These are phyloP conservation scores for Phasia obesa DNA, from an alignment of 2,888 invertebrate species.

Conservation along the genomic window DNA sequence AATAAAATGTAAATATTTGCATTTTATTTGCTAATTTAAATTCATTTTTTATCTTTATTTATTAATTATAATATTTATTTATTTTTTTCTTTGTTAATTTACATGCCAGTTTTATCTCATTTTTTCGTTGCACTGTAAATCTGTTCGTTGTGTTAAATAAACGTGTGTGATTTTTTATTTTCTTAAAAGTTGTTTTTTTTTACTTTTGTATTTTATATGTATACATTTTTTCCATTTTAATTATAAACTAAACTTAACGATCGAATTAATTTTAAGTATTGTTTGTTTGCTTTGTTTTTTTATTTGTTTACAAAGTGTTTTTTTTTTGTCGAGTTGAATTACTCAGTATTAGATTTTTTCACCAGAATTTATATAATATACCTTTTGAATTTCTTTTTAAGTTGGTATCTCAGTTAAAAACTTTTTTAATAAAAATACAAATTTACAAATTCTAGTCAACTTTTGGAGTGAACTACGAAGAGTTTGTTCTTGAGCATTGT, in stretches of 20 bases:
- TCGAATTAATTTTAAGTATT: conserved; percentile 57
- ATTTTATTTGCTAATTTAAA: conserved; percentile 51
- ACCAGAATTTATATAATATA: too few species aligned
- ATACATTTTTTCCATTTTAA: too few species aligned
- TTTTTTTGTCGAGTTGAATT: too few species aligned
- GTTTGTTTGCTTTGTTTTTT: not conserved
- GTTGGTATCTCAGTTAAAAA: too few species aligned
- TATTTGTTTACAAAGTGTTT: too few species aligned
- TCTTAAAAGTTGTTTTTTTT: not conserved
- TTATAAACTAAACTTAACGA: conserved; percentile 35
- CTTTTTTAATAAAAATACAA: too few species aligned
- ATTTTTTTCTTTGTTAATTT: conserved; percentile 14
- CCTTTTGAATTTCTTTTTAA: too few species aligned
- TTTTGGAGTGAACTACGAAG: too few species aligned
- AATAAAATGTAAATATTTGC: conserved; percentile 50
- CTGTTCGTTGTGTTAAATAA: not conserved
- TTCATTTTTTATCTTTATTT: conserved; percentile 15
- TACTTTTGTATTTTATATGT: not conserved
- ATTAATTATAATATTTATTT: conserved; percentile 11
- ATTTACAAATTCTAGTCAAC: too few species aligned
- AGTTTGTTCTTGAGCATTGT: too few species aligned
- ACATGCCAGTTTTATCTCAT: not conserved
- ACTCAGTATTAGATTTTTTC: too few species aligned
- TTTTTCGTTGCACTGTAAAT: not conserved
- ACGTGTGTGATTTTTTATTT: conserved; percentile 30